Evolutionary conservation across 1,140 invertebrate genomes (phyloP).

Genomic region (Drosophila grimshawi): DNA sequence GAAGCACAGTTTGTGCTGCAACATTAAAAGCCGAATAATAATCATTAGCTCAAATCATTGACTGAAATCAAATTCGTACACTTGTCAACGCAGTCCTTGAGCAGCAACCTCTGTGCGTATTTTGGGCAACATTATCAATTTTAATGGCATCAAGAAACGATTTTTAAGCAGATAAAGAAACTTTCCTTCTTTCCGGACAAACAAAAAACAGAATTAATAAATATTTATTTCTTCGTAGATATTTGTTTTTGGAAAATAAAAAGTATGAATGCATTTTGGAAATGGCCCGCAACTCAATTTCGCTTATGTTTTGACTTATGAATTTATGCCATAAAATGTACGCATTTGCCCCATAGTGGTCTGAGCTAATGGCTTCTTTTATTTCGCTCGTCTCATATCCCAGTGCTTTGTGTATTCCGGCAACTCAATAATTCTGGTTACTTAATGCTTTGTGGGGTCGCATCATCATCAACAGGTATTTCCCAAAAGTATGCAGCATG

Average conservation of each 20-base stretch:
- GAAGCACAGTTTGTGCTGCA: conserved; percentile 23
- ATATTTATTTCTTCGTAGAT: too few species aligned
- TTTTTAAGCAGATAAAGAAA: not conserved
- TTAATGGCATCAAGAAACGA: not conserved
- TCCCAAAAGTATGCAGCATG: conserved; percentile 19
- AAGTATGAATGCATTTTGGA: too few species aligned
- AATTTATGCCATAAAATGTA: conserved; percentile 11
- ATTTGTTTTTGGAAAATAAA: too few species aligned
- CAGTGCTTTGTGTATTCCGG: conserved; percentile 20
- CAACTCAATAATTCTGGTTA: conserved; percentile 48
- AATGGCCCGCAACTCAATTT: too few species aligned
- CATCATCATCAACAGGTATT: conserved; percentile 37
- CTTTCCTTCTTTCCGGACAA: too few species aligned
- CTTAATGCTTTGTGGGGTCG: conserved; percentile 38
- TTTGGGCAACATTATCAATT: not conserved
- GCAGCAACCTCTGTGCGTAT: not conserved
- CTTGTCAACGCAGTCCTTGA: not conserved
- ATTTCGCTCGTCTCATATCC: not conserved
- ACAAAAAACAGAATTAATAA: too few species aligned
- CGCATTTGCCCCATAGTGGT: conserved; percentile 2
- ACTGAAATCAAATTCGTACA: not conserved
- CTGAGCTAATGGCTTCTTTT: conserved; percentile 7
- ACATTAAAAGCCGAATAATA: conserved; percentile 45
- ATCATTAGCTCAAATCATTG: conserved; percentile 42
- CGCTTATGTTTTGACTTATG: not conserved